phyloP scores from a whole-genome alignment of 2,113 vertebrate genomes.

The Gobio gobio region DNA sequence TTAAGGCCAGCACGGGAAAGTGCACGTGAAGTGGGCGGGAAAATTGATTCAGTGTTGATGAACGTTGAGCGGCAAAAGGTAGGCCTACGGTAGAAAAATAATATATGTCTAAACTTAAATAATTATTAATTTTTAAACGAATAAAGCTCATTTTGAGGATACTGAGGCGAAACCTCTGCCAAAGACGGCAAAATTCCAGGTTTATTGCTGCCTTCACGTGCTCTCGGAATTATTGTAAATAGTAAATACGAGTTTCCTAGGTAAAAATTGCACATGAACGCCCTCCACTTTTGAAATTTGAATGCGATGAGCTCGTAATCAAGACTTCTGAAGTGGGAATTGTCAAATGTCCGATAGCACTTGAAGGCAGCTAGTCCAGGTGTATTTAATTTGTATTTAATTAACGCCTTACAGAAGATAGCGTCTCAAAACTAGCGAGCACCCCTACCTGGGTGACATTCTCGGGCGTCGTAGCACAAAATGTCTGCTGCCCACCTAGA shows the following conservation, averaged over 20 bases:
- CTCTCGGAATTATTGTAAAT: too few species aligned
- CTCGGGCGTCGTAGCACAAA: not conserved
- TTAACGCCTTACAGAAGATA: not conserved
- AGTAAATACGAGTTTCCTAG: too few species aligned
- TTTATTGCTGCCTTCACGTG: too few species aligned
- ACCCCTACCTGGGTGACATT: not conserved
- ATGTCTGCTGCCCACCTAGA: not conserved
- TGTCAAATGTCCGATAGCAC: too few species aligned
- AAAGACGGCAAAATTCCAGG: too few species aligned
- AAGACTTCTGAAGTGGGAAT: too few species aligned
- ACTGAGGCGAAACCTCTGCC: not conserved
- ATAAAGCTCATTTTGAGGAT: not conserved
- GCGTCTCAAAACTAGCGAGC: not conserved
- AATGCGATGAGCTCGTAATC: too few species aligned
- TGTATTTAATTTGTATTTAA: not conserved
- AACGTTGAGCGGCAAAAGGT: constrained; percentile 1
- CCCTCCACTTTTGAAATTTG: too few species aligned
- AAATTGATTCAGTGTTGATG: not conserved
- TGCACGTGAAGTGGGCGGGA: constrained; percentile 14
- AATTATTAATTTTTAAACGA: not conserved
- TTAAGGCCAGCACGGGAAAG: not conserved
- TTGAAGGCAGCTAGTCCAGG: not conserved
- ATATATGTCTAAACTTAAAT: not conserved
- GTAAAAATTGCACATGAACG: too few species aligned
- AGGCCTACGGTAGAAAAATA: not conserved